Conservation (phyloP, 2,113 vertebrate genomes). For the Carassius auratus region DNA sequence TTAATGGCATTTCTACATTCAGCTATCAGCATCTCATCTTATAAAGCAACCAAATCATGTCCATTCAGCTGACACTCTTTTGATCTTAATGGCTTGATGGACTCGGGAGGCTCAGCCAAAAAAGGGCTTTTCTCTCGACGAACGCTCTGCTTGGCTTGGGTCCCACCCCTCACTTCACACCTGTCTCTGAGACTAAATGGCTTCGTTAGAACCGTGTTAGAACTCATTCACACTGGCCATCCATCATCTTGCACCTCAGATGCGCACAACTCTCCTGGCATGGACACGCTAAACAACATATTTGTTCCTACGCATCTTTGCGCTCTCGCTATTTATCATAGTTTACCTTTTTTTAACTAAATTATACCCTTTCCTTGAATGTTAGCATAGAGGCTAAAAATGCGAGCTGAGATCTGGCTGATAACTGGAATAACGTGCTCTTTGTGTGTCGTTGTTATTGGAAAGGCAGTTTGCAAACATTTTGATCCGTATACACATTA, state of each 20-base stretch:
- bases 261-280: neutral
- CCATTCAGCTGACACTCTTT: constrained; percentile 28
- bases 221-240: constrained; percentile 24
- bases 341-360: constrained; percentile 13
- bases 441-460: neutral
- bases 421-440: neutral
- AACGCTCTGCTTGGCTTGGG: neutral
- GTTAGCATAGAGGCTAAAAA: neutral
- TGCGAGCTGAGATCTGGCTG: neutral
- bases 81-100: constrained; percentile 34
- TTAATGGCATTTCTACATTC: constrained; percentile 28
- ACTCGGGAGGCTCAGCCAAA: neutral
- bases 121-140: neutral
- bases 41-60: constrained; percentile 40
- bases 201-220: constrained; percentile 39
- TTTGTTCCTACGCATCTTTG: constrained; percentile 16
- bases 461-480: neutral
- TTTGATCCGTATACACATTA: neutral
- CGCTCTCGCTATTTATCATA: constrained; percentile 5
- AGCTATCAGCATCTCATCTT: neutral
- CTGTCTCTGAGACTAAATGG: constrained; percentile 38
- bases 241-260: constrained; percentile 40
- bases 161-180: constrained; percentile 40
- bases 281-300: neutral
- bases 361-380: neutral